Conservation (phyloP, 1,140 invertebrate species). For the Caerostris extrusa region DNA sequence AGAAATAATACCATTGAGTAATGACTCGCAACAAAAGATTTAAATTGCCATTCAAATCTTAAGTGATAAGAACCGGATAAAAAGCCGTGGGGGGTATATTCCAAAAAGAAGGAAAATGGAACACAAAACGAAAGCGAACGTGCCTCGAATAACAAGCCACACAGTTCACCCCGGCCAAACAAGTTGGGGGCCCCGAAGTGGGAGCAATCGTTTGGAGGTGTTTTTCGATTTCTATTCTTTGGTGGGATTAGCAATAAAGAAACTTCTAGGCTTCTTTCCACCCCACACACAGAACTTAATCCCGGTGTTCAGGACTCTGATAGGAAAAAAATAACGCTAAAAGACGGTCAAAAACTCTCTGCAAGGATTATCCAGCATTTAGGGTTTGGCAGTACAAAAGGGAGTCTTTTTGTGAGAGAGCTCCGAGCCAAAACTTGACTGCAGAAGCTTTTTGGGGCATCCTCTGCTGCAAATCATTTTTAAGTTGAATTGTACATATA, state of each 20-base stretch:
- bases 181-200: neutral
- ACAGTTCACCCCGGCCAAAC: conserved; percentile 3
- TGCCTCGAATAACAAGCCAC: conserved; percentile 57
- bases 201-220: conserved; percentile 62
- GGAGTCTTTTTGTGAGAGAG: neutral
- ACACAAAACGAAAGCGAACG: conserved; percentile 57
- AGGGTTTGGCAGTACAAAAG: conserved; percentile 26
- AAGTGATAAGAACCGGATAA: conserved; percentile 61
- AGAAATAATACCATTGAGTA: neutral
- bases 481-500: conserved; percentile 33
- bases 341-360: conserved; percentile 31
- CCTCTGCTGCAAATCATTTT: conserved; percentile 52
- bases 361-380: conserved; percentile 56
- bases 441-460: neutral
- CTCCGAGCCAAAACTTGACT: conserved; percentile 48
- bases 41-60: conserved; percentile 60
- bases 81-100: neutral
- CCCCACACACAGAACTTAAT: neutral
- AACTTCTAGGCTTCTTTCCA: neutral
- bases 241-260: conserved; percentile 36
- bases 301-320: conserved; percentile 26
- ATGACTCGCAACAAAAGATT: conserved; percentile 34
- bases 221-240: conserved; percentile 56
- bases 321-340: neutral
- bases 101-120: neutral